A percentile compares a stretch with the other conserved stretches of the same genome.
Conservation (phyloP, 2,888 invertebrate genomes). For the Cataglyphis livida region DNA sequence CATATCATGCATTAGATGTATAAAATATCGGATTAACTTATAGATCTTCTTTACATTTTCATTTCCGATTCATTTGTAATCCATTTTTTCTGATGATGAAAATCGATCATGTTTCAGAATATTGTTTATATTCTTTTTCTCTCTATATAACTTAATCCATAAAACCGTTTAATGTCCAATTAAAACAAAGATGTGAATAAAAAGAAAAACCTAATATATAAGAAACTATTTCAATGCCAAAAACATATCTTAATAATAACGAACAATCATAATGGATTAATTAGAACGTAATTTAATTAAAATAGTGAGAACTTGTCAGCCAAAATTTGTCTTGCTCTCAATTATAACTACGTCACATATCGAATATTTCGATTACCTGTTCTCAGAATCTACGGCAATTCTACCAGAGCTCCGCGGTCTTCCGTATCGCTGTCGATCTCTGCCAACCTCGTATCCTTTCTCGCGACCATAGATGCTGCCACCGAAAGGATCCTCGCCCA, state of each 20-base stretch:
- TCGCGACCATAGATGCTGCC: conserved; percentile 94
- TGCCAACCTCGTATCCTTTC: conserved; percentile 90
- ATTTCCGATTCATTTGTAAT: not conserved
- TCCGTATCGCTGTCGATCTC: conserved; percentile 63
- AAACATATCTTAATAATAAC: not conserved
- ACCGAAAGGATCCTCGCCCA: conserved; percentile 95
- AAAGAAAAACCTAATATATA: not conserved
- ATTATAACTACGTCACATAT: conserved; percentile 7
- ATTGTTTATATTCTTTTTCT: not conserved
- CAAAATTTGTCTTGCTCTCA: conserved; percentile 31
- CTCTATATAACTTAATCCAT: not conserved
- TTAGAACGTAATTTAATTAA: not conserved
- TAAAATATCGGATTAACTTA: not conserved
- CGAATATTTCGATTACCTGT: conserved; percentile 73
- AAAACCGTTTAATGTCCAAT: not conserved
- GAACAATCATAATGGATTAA: not conserved
- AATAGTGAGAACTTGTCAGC: not conserved
- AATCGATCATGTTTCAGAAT: not conserved
- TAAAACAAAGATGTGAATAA: not conserved
- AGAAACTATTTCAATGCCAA: not conserved
- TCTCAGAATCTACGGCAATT: conserved; percentile 69
- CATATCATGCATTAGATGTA: not conserved
- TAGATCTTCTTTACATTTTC: not conserved
- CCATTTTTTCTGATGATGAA: not conserved
- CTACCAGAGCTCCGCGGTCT: conserved; percentile 61